Conservation (phyloP, 2,797 vertebrate species). For the Lindbergichthys nudifrons region DNA sequence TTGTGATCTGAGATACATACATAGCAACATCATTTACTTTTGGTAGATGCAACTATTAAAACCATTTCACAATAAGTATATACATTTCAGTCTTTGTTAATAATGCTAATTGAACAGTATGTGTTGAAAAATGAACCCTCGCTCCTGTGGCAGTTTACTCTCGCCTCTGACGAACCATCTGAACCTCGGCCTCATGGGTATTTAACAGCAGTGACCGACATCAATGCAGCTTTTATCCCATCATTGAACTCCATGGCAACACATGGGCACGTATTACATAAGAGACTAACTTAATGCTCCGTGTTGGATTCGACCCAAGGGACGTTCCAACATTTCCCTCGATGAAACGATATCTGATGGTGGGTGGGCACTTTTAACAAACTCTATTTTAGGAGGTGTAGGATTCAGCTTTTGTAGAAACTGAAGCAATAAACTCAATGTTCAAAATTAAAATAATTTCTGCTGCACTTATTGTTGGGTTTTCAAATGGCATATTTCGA, state of each 20-base stretch:
- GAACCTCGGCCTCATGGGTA: constrained; percentile 9
- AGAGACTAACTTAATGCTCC: not conserved
- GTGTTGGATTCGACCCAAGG: not conserved
- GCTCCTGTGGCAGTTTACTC: not conserved
- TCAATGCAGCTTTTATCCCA: not conserved
- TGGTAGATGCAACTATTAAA: not conserved
- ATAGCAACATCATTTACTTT: not conserved
- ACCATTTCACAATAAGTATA: not conserved
- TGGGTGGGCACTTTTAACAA: not conserved
- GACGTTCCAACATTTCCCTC: not conserved
- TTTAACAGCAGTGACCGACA: constrained; percentile 26
- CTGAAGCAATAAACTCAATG: not conserved
- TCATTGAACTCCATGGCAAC: constrained; percentile 2
- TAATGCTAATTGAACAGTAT: not conserved
- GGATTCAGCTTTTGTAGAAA: not conserved
- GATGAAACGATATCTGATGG: not conserved
- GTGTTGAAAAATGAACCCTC: not conserved
- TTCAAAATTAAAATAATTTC: not conserved
- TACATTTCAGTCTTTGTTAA: not conserved
- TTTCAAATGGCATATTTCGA: not conserved
- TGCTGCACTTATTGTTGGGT: not conserved
- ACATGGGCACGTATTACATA: constrained; percentile 1
- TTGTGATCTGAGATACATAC: not conserved
- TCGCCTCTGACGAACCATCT: constrained; percentile 6
- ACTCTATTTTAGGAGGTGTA: not conserved